Evolutionary conservation across 1,140 invertebrate genomes (phyloP).

Genomic region (Bombus cullumanus): DNA sequence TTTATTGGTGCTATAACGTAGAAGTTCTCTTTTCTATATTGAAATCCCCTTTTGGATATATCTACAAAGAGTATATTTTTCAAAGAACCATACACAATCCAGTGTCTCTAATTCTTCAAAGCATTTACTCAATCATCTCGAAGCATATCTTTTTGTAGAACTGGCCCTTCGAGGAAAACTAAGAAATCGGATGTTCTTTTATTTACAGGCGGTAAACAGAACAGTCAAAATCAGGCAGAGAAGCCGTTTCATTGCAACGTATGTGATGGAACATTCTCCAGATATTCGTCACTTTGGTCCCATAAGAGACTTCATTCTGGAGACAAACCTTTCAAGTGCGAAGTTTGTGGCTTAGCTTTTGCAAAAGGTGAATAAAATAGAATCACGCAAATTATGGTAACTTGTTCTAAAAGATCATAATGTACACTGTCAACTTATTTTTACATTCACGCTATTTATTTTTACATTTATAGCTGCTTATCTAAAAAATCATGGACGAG

Average conservation of each 20-base stretch:
- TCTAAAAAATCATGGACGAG: constrained; percentile 95
- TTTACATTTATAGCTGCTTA: constrained; percentile 86
- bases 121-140: constrained; percentile 62
- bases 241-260: constrained; percentile 95
- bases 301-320: constrained; percentile 93
- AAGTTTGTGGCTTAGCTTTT: constrained; percentile 96
- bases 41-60: constrained; percentile 64
- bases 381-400: background rate
- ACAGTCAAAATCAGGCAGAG: constrained; percentile 85
- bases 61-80: constrained; percentile 59
- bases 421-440: background rate
- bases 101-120: constrained; percentile 56
- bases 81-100: constrained; percentile 47
- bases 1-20: constrained; percentile 11
- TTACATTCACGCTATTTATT: constrained; percentile 21
- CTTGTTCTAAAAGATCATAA: background rate
- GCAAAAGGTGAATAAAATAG: constrained; percentile 86
- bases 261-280: constrained; percentile 91
- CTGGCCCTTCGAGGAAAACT: constrained; percentile 79
- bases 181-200: constrained; percentile 72
- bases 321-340: constrained; percentile 95
- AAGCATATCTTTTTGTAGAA: constrained; percentile 77
- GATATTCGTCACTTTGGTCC: constrained; percentile 93
- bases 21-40: constrained; percentile 1
- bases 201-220: constrained; percentile 82